Conservation (phyloP, 2,888 invertebrate species). For the Uropetala carovei region DNA sequence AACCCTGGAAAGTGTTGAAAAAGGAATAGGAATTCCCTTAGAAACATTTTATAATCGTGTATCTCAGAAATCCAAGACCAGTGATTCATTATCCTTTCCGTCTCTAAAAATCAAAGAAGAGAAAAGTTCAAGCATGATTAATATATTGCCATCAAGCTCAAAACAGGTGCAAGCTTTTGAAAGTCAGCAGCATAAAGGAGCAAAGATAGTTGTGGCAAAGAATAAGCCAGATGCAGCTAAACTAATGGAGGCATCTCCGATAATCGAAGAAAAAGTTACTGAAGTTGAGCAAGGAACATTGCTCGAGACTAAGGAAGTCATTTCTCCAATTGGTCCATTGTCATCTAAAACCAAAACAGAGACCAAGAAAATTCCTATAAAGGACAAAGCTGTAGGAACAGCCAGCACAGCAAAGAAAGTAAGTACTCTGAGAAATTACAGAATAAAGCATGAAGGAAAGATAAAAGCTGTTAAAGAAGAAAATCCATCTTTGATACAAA, state of each 20-base stretch:
- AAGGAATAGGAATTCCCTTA: constrained; percentile 37
- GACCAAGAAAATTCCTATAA: constrained; percentile 14
- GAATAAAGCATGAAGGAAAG: constrained; percentile 24
- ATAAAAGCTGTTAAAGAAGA: constrained; percentile 26
- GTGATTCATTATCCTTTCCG: neutral
- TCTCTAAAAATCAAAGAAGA: constrained; percentile 16
- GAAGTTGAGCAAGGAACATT: neutral
- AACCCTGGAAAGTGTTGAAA: constrained; percentile 42
- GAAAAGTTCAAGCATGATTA: neutral
- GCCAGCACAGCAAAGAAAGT: neutral
- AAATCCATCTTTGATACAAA: neutral
- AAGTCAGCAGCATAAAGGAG: neutral
- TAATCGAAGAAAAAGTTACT: neutral
- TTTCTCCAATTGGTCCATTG: neutral
- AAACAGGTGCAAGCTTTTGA: constrained; percentile 4
- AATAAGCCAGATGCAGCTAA: neutral
- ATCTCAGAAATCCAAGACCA: constrained; percentile 8
- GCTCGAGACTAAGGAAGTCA: neutral
- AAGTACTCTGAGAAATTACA: constrained; percentile 44
- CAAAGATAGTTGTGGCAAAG: neutral
- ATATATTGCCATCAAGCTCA: neutral
- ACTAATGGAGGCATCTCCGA: neutral
- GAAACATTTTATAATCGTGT: constrained; percentile 39
- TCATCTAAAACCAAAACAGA: neutral
- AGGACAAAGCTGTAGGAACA: constrained; percentile 22